Base-by-base conservation (phyloP, 2,113 vertebrate genomes). In the Pedionomus torquatus region DNA sequence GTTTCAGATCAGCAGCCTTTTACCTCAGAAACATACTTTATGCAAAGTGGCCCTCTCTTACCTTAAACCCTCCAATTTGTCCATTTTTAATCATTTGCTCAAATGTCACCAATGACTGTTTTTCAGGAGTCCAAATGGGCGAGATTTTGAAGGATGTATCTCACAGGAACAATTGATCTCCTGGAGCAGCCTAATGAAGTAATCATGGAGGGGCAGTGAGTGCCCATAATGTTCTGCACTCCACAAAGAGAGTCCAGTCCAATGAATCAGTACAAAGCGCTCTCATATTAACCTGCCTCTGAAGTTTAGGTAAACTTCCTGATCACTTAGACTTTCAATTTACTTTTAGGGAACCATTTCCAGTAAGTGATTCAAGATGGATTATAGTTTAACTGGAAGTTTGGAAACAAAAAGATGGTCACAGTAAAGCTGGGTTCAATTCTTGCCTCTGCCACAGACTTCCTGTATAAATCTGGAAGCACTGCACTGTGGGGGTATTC, bases 361-460 rank as follows among this genome's bases (percentile, higher is more conserved):
- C 91, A 93, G 89, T 92, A 97, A 96, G 83, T 95, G 79, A 49
- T 95, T 97, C 74, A 96, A 96, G 95, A 78, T 95, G 76, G 74
- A 91, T 91, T 98, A 49, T 35, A 96, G 48, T 95, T 96, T 94
- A 92, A 95, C 60, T 94, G 76, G 81, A 66, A 60, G 16, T 61
- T 93, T 93, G 82, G 94, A 96, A 97, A 96, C 89, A 89, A 87
- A 83, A 91, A 92, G 84, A 97, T 75, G 83, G 90, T 93, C 90
- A 79, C 80, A 84, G 80, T 58, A 96, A 97, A 96, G 92, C 92
- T 97, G 96, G 90, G 93, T 96, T 96, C 93, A 96, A 94, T 96
- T 97, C 96, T 96, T 97, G 86, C 88, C 89, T 96, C 83, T 95
- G 92, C 93, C 96, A 96, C 95, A 93, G 86, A 72, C 96, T 96